These are phyloP conservation scores for Ormyrus rosae DNA, from an alignment of 2,888 invertebrate genomes.

Conservation along the genomic window DNA sequence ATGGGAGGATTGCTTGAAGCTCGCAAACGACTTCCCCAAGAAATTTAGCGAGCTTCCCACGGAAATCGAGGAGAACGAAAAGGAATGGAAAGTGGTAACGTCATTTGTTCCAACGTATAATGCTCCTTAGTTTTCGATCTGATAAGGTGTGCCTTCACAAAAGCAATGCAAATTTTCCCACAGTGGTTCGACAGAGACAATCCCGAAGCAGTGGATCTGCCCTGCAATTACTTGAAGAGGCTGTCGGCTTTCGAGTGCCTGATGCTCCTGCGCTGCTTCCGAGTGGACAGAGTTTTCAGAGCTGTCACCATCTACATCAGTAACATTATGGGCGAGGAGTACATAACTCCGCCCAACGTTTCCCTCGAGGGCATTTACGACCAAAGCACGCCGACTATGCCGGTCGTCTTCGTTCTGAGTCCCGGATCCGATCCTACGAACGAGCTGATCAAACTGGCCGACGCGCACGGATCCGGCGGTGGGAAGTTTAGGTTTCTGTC, in stretches of 20 bases:
- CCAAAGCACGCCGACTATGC: constrained; percentile 88
- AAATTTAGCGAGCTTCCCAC: constrained; percentile 82
- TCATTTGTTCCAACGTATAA: background rate
- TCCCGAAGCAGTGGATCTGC: constrained; percentile 85
- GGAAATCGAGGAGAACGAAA: constrained; percentile 77
- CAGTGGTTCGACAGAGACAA: constrained; percentile 92
- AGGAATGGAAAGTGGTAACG: constrained; percentile 83
- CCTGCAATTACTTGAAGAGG: constrained; percentile 79
- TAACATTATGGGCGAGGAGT: constrained; percentile 90
- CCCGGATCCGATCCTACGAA: constrained; percentile 96
- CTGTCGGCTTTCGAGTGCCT: constrained; percentile 83
- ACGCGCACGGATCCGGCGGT: constrained; percentile 80
- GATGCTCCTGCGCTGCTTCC: constrained; percentile 92
- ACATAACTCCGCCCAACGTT: constrained; percentile 87
- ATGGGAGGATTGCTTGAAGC: constrained; percentile 90
- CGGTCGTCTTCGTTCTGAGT: constrained; percentile 94
- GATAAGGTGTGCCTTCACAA: no score
- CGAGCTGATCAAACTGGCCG: constrained; percentile 88
- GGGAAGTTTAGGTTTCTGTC: constrained; percentile 92
- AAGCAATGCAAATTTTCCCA: background rate
- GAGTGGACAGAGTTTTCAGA: constrained; percentile 91
- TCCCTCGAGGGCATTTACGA: constrained; percentile 91
- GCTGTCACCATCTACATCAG: constrained; percentile 91
- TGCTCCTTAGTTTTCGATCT: no score
- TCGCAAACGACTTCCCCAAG: constrained; percentile 83